Conservation (phyloP, 1,140 invertebrate genomes). For the Acromyrmex charruanus region DNA sequence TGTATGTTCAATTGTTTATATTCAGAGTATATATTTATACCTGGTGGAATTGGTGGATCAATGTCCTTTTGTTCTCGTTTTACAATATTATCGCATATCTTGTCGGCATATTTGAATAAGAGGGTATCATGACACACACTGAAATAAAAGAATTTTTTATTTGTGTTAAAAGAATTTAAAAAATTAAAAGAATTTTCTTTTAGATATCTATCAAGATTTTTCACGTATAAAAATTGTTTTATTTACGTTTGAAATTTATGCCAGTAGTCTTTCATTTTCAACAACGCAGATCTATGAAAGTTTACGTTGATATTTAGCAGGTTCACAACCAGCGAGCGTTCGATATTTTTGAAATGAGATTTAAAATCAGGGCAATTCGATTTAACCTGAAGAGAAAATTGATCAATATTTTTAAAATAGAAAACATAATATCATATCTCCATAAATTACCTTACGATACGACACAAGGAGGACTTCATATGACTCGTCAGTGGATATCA, state of each 20-base stretch:
- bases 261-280: conserved; percentile 89
- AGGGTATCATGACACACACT: conserved; percentile 75
- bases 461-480: conserved; percentile 91
- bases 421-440: background rate
- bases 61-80: conserved; percentile 81
- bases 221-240: conserved; percentile 12
- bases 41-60: conserved; percentile 91
- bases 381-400: conserved; percentile 87
- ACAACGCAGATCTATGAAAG: conserved; percentile 91
- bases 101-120: conserved; percentile 64
- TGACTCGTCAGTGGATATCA: conserved; percentile 89
- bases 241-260: conserved; percentile 82
- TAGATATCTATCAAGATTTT: background rate
- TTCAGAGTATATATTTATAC: conserved; percentile 64
- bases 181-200: background rate
- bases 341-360: conserved; percentile 93
- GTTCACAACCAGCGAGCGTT: conserved; percentile 92
- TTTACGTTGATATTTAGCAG: conserved; percentile 89
- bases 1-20: background rate
- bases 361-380: conserved; percentile 94
- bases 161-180: background rate
- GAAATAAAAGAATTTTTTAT: conserved; percentile 28
- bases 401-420: background rate
- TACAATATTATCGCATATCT: conserved; percentile 66
- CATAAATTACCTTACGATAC: conserved; percentile 90